These are phyloP conservation scores for Drosophila bocki DNA, from an alignment of 1,140 invertebrate genomes.

Conservation along the genomic window DNA sequence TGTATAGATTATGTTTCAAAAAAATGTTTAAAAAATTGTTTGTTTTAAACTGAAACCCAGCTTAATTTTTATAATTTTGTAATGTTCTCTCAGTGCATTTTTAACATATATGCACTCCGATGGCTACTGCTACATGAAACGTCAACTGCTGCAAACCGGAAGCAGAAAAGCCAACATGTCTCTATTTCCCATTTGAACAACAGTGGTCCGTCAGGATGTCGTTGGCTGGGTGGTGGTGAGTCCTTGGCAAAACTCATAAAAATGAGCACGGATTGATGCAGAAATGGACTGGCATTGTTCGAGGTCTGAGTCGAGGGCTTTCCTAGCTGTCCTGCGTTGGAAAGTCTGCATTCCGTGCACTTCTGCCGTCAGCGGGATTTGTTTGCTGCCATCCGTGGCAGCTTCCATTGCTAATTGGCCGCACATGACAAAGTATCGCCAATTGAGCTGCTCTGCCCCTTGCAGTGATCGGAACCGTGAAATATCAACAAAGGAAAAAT, in stretches of 20 bases:
- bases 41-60: not conserved
- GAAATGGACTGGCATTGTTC: conserved; percentile 62
- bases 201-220: conserved; percentile 46
- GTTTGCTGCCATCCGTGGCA: conserved; percentile 55
- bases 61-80: not conserved
- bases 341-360: conserved; percentile 23
- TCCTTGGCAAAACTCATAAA: conserved; percentile 75
- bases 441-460: conserved; percentile 29
- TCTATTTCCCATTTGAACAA: conserved; percentile 76
- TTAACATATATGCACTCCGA: conserved; percentile 7
- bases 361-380: conserved; percentile 62
- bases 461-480: conserved; percentile 22
- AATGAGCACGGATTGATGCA: conserved; percentile 53
- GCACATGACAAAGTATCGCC: conserved; percentile 76
- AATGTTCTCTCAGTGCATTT: conserved; percentile 8
- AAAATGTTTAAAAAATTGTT: not conserved
- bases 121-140: conserved; percentile 41
- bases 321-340: conserved; percentile 15
- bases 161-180: conserved; percentile 81
- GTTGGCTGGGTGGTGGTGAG: conserved; percentile 43
- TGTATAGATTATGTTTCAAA: not conserved
- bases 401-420: conserved; percentile 72
- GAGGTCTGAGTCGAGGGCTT: conserved; percentile 20
- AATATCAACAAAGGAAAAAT: conserved; percentile 27
- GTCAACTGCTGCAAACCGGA: conserved; percentile 74